Evolutionary conservation across 2,113 vertebrate genomes (phyloP), one percentile per base, ranked within the genome.

Genomic region (Pygathrix nemaeus): DNA sequence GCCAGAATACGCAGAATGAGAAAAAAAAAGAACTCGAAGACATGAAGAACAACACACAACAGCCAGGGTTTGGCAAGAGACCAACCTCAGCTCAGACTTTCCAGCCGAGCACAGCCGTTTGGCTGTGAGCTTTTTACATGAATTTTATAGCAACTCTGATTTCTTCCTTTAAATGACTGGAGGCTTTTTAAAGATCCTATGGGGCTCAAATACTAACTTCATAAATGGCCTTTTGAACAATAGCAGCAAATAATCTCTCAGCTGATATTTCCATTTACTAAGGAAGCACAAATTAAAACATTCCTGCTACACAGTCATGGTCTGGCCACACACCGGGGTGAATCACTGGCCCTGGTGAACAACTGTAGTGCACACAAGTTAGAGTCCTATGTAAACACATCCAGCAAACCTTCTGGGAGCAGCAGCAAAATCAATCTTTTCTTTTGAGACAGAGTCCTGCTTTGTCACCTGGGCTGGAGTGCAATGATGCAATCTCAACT

Each of bases 221-320:
- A 98, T 98, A 99, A 98, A 98, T 98, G 98, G 98, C 98, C 98
- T 98, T 98, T 96, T 98, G 98, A 99, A 98, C 98, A 98, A 97
- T 98, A 91, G 92, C 88, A 94, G 96, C 96, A 98, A 97, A 84
- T 23, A 32, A 75, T 98, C 97, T 95, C 98, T 96, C 94, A 90
- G 98, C 86, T 76, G 94, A 93, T 72, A 88, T 40, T 43, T 88
- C 97, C 94, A 92, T 93, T 93, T 97, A 97, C 98, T 97, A 97
- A 98, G 98, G 98, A 99, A 99, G 98, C 99, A 98, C 98, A 82
- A 97, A 98, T 97, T 95, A 98, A 98, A 92, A 98, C 97, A 97
- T 98, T 97, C 98, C 93, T 93, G 93, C 93, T 96, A 97, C 95
- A 95, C 45, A 90, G 97, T 78, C 61, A 38, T 8, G 92, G 95